Conservation (phyloP, 1,140 invertebrate genomes). For the Calliopsis andreniformis region DNA sequence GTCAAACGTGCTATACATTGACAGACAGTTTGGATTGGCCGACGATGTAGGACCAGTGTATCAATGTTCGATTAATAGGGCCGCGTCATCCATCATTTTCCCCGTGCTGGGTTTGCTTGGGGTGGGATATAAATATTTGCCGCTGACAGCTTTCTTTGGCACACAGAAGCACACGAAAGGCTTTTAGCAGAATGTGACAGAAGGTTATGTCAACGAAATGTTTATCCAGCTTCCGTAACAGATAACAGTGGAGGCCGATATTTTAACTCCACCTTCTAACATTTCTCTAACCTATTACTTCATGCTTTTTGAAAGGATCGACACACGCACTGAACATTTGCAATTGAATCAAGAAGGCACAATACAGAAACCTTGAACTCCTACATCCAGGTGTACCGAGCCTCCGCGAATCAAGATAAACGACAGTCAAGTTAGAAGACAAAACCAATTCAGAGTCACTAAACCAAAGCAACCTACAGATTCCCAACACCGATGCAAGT, state of each 20-base stretch:
- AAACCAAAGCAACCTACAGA: neutral
- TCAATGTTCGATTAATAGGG: slow-evolving; percentile 16
- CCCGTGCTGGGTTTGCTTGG: neutral
- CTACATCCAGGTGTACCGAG: too few relatives aligned
- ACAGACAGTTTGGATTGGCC: neutral
- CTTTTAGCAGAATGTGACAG: neutral
- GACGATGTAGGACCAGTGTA: neutral
- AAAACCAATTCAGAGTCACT: neutral
- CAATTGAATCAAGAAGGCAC: too few relatives aligned
- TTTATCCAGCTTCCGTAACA: neutral
- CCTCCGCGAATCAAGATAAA: neutral
- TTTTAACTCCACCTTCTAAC: too few relatives aligned
- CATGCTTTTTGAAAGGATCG: neutral
- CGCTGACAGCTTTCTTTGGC: slow-evolving; percentile 1
- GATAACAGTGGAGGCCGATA: neutral
- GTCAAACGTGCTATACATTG: neutral
- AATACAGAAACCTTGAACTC: too few relatives aligned
- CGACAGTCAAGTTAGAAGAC: neutral
- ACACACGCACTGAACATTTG: too few relatives aligned
- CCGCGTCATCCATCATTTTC: slow-evolving; percentile 6
- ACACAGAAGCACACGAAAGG: neutral
- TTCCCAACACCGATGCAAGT: neutral
- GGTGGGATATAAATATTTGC: slow-evolving; percentile 14
- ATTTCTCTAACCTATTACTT: too few relatives aligned
- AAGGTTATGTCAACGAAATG: neutral